Evolutionary conservation across 2,113 vertebrate genomes (phyloP).

Genomic region (Dryoscopus gambensis): DNA sequence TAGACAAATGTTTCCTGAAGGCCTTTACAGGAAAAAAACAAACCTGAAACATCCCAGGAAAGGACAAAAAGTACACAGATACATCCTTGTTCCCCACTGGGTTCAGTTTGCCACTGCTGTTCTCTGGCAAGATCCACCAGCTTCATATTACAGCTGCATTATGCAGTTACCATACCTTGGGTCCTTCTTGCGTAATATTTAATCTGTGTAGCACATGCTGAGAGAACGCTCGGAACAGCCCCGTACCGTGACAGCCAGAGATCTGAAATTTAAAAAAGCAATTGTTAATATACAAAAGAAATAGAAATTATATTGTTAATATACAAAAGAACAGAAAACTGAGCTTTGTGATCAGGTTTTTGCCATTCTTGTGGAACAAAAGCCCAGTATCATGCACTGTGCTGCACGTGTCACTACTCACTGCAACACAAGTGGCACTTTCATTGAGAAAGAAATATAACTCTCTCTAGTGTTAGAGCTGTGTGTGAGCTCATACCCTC

Average conservation of each 20-base stretch:
- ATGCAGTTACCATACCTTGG: constrained; percentile 76
- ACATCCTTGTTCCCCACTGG: not conserved
- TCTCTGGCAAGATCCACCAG: not conserved
- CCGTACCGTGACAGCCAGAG: constrained; percentile 85
- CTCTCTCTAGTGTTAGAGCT: not conserved
- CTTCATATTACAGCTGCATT: not conserved
- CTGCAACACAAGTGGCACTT: not conserved
- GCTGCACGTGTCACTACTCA: not conserved
- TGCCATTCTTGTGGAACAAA: not conserved
- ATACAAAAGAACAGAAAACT: not conserved
- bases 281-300: not conserved
- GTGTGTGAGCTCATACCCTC: not conserved
- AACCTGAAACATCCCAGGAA: not conserved
- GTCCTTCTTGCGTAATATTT: constrained; percentile 79
- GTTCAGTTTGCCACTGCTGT: not conserved
- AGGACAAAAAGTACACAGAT: not conserved
- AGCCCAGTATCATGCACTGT: not conserved
- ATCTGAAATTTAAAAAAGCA: constrained; percentile 77
- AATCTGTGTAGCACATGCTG: constrained; percentile 92
- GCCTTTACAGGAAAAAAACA: not conserved
- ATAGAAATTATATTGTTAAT: not conserved
- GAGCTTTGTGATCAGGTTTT: not conserved
- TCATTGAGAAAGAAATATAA: not conserved
- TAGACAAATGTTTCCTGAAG: not conserved
- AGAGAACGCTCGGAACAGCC: constrained; percentile 92